Conservation (phyloP, 2,797 vertebrate genomes). For the Sebastes minor region DNA sequence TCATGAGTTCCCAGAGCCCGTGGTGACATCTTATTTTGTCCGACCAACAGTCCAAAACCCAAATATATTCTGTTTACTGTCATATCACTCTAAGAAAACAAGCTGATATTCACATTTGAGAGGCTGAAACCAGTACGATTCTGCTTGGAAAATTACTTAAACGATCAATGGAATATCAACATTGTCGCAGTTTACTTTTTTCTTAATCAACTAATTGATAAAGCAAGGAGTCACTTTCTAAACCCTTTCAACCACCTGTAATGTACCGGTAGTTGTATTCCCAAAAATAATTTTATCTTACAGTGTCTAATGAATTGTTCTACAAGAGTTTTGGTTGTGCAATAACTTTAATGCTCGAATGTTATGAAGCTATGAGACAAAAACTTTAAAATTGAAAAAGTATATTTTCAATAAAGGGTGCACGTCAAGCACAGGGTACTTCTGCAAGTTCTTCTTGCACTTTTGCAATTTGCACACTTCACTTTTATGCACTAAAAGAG, state of each 20-base stretch:
- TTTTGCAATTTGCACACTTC: not conserved
- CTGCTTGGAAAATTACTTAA: not conserved
- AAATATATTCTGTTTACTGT: not conserved
- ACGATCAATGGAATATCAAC: not conserved
- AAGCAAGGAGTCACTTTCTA: not conserved
- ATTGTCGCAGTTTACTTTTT: not conserved
- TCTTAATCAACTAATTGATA: not conserved
- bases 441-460: not conserved
- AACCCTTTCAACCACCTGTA: not conserved
- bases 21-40: not conserved
- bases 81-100: not conserved
- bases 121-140: not conserved
- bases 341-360: not conserved
- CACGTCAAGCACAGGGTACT: rapidly evolving
- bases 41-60: too few relatives aligned
- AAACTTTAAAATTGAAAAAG: not conserved
- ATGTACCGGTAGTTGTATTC: not conserved
- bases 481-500: not conserved
- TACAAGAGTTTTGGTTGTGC: not conserved
- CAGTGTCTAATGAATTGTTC: not conserved
- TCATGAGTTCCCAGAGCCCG: not conserved
- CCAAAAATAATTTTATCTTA: not conserved
- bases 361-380: not conserved
- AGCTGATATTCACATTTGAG: not conserved
- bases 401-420: not conserved